Evolutionary conservation across 2,113 vertebrate species (phyloP).

Genomic region (Ciconia boyciana): DNA sequence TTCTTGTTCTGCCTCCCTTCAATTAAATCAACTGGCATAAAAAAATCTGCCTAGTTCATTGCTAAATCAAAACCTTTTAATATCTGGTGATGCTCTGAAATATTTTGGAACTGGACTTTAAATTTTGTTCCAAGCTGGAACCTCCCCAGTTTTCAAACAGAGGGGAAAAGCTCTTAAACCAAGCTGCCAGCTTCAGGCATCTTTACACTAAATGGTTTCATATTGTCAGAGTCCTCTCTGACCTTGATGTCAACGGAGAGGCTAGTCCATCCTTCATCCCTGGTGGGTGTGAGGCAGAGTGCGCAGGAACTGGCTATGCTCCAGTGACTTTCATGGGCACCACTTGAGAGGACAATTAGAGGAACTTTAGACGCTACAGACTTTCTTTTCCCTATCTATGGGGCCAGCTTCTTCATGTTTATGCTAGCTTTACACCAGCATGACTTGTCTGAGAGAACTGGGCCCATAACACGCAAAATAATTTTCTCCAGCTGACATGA

Average conservation of each 20-base stretch:
- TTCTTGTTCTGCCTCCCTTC: conserved; percentile 20
- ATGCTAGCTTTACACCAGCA: neutral
- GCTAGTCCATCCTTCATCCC: neutral
- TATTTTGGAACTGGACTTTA: neutral
- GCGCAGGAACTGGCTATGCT: neutral
- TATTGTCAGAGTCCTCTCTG: neutral
- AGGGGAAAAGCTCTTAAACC: neutral
- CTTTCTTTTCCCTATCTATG: neutral
- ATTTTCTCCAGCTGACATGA: neutral
- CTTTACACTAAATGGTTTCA: neutral
- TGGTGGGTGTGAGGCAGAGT: neutral
- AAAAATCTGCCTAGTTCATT: neutral
- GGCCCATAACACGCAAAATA: neutral
- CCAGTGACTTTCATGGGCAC: neutral
- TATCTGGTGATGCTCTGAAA: conserved; percentile 28
- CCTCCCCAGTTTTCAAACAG: neutral
- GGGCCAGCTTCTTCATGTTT: neutral
- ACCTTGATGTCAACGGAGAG: neutral
- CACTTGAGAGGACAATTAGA: neutral
- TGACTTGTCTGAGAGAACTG: neutral
- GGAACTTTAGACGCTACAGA: neutral
- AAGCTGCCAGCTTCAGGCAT: neutral
- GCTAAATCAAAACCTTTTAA: conserved; percentile 45
- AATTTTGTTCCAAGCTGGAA: conserved; percentile 39
- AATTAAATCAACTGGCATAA: conserved; percentile 24